Evolutionary conservation across 2,797 vertebrate genomes (phyloP).

Genomic region (Spea hammondii): DNA sequence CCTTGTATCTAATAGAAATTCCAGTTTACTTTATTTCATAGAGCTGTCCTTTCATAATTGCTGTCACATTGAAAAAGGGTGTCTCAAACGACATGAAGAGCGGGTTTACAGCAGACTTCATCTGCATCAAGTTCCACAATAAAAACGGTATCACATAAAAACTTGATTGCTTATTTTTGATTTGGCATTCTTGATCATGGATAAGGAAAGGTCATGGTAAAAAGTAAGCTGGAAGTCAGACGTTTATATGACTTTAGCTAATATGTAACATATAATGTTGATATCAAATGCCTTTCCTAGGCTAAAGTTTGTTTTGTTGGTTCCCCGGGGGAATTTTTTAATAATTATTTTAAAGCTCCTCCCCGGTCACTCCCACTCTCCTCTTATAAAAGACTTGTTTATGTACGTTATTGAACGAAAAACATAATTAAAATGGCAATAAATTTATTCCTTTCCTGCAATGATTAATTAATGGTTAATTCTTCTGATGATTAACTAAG

Average conservation of each 20-base stretch:
- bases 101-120: constrained; percentile 27
- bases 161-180: constrained; percentile 49
- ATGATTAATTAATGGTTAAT: constrained; percentile 7
- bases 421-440: constrained; percentile 34
- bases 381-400: constrained; percentile 38
- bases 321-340: constrained; percentile 32
- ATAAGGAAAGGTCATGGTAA: constrained; percentile 51
- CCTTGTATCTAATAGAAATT: neutral
- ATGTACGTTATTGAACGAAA: constrained; percentile 23
- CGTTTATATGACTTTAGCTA: constrained; percentile 47
- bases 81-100: neutral
- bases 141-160: constrained; percentile 48
- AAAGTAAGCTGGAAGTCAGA: constrained; percentile 44
- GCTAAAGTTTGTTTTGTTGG: constrained; percentile 27
- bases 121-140: constrained; percentile 13
- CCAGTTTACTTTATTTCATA: neutral
- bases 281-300: constrained; percentile 46
- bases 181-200: constrained; percentile 49
- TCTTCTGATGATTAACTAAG: constrained; percentile 23
- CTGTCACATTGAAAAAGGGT: too few relatives aligned
- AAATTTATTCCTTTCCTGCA: neutral
- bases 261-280: constrained; percentile 50
- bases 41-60: too few relatives aligned
- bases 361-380: constrained; percentile 4
- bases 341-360: constrained; percentile 22